Conservation (phyloP, 2,797 vertebrate genomes). For the Australoheros facetus region DNA sequence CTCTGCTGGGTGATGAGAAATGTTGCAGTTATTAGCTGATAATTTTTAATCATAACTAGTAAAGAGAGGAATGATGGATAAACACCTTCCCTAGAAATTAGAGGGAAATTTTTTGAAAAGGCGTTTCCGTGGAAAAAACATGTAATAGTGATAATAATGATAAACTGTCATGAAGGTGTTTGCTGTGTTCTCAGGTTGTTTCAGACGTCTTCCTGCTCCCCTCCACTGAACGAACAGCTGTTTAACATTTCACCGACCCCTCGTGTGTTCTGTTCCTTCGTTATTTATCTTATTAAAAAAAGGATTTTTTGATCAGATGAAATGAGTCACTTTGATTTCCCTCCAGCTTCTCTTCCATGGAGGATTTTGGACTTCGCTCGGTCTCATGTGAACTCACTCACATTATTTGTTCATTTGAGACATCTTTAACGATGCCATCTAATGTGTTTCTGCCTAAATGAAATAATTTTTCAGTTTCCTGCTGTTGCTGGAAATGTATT, state of each 20-base stretch:
- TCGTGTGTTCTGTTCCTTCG: not conserved
- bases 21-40: too few relatives aligned
- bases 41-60: not conserved
- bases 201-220: not conserved
- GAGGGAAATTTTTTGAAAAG: not conserved
- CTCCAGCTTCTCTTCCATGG: not conserved
- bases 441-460: not conserved
- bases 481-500: not conserved
- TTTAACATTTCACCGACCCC: not conserved
- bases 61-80: not conserved
- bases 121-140: not conserved
- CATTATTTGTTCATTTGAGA: not conserved
- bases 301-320: not conserved
- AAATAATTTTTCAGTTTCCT: not conserved
- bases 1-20: not conserved
- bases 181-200: not conserved
- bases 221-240: conserved; percentile 1
- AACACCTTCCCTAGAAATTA: not conserved
- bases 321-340: not conserved
- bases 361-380: conserved; percentile 1
- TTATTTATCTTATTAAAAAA: not conserved
- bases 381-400: not conserved
- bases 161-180: not conserved
- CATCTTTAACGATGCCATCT: not conserved
- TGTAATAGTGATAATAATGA: not conserved